Evolutionary conservation across 2,797 vertebrate species (phyloP).

Genomic region (Semaprochilodus insignis): DNA sequence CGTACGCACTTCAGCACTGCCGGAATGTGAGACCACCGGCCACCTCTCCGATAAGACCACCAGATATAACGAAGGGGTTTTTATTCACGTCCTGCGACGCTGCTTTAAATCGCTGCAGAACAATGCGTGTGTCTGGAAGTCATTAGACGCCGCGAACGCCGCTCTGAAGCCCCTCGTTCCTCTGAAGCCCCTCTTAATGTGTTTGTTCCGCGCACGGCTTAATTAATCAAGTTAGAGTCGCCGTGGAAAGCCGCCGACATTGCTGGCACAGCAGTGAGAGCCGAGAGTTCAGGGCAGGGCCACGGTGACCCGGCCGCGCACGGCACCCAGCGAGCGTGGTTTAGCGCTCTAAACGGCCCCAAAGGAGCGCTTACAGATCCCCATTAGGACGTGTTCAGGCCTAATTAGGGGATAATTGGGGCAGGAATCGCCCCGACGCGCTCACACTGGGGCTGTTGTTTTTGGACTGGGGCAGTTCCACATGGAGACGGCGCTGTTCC

Average conservation of each 20-base stretch:
- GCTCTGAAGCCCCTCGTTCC: neutral
- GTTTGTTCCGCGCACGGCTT: neutral
- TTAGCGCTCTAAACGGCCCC: constrained; percentile 35
- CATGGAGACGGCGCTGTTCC: neutral
- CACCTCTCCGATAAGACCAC: too few species aligned
- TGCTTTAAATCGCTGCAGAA: neutral
- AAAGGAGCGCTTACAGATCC: constrained; percentile 5
- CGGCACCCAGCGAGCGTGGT: neutral
- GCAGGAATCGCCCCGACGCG: neutral
- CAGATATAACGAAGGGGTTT: neutral
- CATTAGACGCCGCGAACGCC: neutral
- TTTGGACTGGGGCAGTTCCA: neutral
- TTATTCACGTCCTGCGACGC: too few species aligned
- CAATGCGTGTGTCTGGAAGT: neutral
- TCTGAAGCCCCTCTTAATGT: neutral
- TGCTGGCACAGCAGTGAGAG: neutral
- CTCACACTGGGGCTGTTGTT: constrained; percentile 34
- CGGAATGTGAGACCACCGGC: too few species aligned
- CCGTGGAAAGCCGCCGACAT: neutral
- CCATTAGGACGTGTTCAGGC: constrained; percentile 35
- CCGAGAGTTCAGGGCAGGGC: neutral
- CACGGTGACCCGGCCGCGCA: constrained; percentile 1
- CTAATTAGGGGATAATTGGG: constrained; percentile 46
- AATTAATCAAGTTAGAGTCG: neutral
- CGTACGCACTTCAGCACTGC: too few species aligned